A percentile compares a stretch with the other conserved stretches of the same genome.
Evolutionary conservation across 2,797 vertebrate species (phyloP).

Genomic region (Crax fasciolata): DNA sequence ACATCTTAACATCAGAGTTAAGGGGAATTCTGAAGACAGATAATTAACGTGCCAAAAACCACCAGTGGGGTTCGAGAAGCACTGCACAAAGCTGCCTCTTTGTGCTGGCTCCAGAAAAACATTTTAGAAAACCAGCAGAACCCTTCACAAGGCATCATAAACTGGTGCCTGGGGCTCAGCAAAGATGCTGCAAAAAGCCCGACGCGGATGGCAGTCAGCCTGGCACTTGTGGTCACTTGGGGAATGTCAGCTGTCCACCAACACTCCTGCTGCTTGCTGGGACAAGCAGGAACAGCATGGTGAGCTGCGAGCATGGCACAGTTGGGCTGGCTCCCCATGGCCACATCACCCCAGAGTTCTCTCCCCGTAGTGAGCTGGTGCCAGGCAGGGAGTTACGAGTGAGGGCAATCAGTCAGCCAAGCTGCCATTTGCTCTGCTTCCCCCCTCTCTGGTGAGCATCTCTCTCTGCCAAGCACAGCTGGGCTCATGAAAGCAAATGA

Average conservation of each 20-base stretch:
- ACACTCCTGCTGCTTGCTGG: neutral
- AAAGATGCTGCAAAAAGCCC: neutral
- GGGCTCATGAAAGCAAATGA: neutral
- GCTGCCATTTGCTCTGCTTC: neutral
- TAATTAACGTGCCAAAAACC: neutral
- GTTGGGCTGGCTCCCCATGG: neutral
- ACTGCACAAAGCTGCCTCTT: neutral
- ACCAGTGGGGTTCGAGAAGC: neutral
- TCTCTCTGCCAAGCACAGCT: neutral
- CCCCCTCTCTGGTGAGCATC: accelerated
- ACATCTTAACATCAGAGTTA: neutral
- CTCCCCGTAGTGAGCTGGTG: neutral
- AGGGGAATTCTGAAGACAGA: neutral
- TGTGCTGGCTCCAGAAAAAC: neutral
- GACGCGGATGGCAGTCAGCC: accelerated
- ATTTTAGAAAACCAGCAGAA: neutral
- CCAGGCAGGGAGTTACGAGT: neutral
- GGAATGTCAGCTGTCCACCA: neutral
- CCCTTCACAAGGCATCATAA: neutral
- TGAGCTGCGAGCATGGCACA: neutral
- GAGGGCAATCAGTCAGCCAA: neutral
- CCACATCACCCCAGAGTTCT: neutral
- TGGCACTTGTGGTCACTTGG: neutral
- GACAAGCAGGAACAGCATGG: neutral
- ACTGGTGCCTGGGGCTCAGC: neutral